Evolutionary conservation across 2,113 vertebrate species (phyloP).

Genomic region (Ginglymostoma cirratum): DNA sequence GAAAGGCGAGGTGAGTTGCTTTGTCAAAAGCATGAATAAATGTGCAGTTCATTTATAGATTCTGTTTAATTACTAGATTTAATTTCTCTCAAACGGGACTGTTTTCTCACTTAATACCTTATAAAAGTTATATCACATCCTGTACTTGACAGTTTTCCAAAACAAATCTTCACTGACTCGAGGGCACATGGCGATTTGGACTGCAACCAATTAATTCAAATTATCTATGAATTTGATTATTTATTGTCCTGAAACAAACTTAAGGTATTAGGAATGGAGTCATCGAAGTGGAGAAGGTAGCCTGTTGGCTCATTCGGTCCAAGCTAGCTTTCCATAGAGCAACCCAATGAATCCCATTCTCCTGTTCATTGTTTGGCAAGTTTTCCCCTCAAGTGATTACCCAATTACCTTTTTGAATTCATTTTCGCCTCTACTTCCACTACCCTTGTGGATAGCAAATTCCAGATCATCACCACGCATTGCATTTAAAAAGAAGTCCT

Average conservation of each 20-base stretch:
- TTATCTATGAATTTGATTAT: neutral
- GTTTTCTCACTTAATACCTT: neutral
- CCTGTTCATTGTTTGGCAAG: too few relatives aligned
- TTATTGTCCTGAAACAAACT: neutral
- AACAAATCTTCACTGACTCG: neutral
- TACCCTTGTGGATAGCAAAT: too few relatives aligned
- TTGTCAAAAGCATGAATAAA: neutral
- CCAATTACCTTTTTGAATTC: too few relatives aligned
- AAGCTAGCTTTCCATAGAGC: too few relatives aligned
- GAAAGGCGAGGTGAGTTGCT: slow-evolving; percentile 81
- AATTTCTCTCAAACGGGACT: neutral
- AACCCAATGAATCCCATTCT: too few relatives aligned
- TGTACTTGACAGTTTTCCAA: neutral
- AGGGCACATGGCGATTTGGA: neutral
- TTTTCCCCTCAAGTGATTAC: too few relatives aligned
- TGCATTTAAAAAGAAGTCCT: too few relatives aligned
- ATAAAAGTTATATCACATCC: neutral
- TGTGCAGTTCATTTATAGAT: neutral
- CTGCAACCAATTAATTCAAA: neutral
- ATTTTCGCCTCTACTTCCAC: too few relatives aligned
- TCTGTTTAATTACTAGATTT: neutral
- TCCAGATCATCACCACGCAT: too few relatives aligned
- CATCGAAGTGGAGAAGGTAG: too few relatives aligned
- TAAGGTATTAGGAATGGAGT: neutral
- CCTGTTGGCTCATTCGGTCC: too few relatives aligned